Percentiles rank a stretch among this genome's conserved stretches.
These are phyloP conservation scores for Psittacula cyanocephala DNA, from an alignment of 2,113 vertebrate genomes.

Conservation along the genomic window DNA sequence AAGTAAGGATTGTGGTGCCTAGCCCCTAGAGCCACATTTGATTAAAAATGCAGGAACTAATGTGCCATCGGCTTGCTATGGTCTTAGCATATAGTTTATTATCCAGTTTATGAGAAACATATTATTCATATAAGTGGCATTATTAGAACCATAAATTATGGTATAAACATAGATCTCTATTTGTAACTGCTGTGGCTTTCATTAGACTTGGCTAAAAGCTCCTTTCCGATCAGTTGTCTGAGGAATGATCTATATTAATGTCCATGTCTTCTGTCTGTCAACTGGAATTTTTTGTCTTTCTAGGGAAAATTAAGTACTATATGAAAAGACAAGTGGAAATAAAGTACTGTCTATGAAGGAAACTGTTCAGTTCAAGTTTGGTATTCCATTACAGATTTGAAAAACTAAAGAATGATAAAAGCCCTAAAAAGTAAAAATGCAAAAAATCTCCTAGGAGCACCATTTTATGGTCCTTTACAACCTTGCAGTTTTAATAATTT, in stretches of 20 bases:
- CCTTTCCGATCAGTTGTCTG: not conserved
- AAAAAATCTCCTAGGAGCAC: not conserved
- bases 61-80: not conserved
- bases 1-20: not conserved
- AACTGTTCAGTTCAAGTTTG: not conserved
- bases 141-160: constrained; percentile 58
- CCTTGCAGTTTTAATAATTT: not conserved
- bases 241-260: constrained; percentile 29
- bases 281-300: not conserved
- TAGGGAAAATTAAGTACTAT: not conserved
- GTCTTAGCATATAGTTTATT: constrained; percentile 48
- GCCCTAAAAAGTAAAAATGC: not conserved
- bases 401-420: not conserved
- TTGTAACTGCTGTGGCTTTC: constrained; percentile 31
- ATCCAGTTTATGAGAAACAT: constrained; percentile 53
- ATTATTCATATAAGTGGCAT: constrained; percentile 49
- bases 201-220: constrained; percentile 1
- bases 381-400: not conserved
- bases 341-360: not conserved
- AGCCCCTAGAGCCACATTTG: not conserved
- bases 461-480: not conserved
- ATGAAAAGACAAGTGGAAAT: not conserved
- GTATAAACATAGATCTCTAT: not conserved
- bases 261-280: constrained; percentile 24
- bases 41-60: constrained; percentile 56